A percentile compares a stretch with the other conserved stretches of the same genome.
Conservation (phyloP, 2,797 vertebrate genomes). For the Melanotaenia maccullochi region DNA sequence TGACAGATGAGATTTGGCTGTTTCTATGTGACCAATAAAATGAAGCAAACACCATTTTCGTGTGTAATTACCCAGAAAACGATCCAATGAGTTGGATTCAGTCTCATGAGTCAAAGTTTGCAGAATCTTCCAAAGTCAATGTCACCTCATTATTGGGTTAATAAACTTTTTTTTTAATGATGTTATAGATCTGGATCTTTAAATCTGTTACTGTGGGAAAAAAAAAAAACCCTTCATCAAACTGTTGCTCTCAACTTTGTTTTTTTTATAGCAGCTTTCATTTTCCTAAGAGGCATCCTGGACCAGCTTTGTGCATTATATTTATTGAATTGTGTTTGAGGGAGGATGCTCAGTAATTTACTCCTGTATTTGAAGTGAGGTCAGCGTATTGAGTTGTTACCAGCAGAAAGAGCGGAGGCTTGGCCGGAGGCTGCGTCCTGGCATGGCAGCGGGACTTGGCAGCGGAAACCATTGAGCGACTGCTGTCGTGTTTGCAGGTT, state of each 20-base stretch:
- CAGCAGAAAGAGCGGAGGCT: conserved; percentile 43
- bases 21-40: background rate
- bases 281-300: conserved; percentile 9
- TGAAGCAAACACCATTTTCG: background rate
- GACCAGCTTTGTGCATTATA: conserved; percentile 21
- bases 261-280: conserved; percentile 1
- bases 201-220: background rate
- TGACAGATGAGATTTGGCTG: background rate
- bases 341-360: conserved; percentile 50
- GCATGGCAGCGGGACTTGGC: conserved; percentile 54
- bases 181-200: background rate
- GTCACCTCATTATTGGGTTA: background rate
- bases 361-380: conserved; percentile 57
- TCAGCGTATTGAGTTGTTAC: conserved; percentile 58
- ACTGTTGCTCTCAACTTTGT: background rate
- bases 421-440: conserved; percentile 50
- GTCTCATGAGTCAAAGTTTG: background rate
- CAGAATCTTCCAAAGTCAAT: background rate
- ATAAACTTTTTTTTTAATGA: background rate
- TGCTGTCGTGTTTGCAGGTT: conserved; percentile 56
- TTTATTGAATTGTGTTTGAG: conserved; percentile 8
- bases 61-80: background rate
- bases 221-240: background rate
- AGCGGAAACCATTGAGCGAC: conserved; percentile 28
- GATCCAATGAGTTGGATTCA: too few species aligned